These are phyloP conservation scores for Tragelaphus scriptus DNA, from an alignment of 2,113 vertebrate genomes.

Conservation along the genomic window DNA sequence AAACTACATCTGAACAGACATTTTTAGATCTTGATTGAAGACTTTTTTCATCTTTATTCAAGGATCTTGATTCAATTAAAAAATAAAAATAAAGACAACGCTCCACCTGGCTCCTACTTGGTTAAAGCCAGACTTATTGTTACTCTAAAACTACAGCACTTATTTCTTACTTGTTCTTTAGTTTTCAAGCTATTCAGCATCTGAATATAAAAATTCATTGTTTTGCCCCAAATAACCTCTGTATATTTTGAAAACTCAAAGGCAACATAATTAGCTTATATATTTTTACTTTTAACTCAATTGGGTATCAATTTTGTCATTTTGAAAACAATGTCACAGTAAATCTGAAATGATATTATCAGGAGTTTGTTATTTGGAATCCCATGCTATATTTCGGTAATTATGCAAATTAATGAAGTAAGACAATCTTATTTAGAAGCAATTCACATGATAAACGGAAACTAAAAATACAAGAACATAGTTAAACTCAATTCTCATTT, in stretches of 20 bases:
- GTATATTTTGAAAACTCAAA: constrained; percentile 35
- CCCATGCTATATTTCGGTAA: constrained; percentile 53
- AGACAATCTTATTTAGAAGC: constrained; percentile 65
- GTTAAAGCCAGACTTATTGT: background rate
- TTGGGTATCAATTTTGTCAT: constrained; percentile 35
- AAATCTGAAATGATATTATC: constrained; percentile 59
- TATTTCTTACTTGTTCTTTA: background rate
- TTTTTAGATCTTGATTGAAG: constrained; percentile 39
- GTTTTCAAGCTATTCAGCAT: constrained; percentile 42
- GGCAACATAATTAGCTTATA: background rate
- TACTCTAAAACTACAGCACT: constrained; percentile 1
- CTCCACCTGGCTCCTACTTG: constrained; percentile 11
- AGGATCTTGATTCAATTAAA: constrained; percentile 35
- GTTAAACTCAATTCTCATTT: constrained; percentile 47
- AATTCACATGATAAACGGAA: constrained; percentile 57
- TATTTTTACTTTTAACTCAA: constrained; percentile 47
- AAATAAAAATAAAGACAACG: background rate
- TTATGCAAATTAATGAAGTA: constrained; percentile 73
- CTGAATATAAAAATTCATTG: constrained; percentile 27
- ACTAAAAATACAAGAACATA: constrained; percentile 51
- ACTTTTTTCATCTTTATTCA: constrained; percentile 23
- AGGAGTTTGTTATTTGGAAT: constrained; percentile 59
- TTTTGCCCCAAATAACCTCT: background rate
- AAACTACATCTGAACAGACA: background rate
- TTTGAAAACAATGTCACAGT: constrained; percentile 48